These are phyloP conservation scores for Cephus sareptanus DNA, from an alignment of 2,888 invertebrate species.

Conservation along the genomic window DNA sequence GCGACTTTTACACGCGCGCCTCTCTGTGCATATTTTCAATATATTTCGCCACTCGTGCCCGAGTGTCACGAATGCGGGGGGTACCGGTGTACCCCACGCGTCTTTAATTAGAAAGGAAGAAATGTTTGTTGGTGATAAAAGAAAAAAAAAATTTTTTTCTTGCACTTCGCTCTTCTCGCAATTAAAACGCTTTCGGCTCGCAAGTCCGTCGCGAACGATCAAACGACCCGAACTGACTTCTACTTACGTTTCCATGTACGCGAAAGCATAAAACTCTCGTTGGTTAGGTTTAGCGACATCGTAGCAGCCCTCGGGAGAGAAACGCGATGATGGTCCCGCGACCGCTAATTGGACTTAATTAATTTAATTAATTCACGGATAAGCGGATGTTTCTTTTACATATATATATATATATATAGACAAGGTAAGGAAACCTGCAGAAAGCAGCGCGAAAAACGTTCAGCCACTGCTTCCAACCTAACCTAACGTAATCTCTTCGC, in stretches of 20 bases:
- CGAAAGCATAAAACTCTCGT: neutral
- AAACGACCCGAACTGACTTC: neutral
- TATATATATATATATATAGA: no score
- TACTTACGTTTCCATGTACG: neutral
- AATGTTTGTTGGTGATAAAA: neutral
- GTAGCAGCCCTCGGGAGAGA: neutral
- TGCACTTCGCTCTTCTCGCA: neutral
- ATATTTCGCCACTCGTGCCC: no score
- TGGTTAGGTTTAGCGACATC: neutral
- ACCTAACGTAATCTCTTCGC: neutral
- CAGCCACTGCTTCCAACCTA: slow-evolving; percentile 29
- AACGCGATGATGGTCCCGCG: neutral
- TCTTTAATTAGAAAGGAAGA: slow-evolving; percentile 3
- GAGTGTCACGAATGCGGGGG: no score
- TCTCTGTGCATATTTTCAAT: no score
- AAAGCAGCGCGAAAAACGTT: slow-evolving; percentile 32
- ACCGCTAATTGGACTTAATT: slow-evolving; percentile 43
- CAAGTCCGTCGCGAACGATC: neutral
- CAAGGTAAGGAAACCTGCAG: slow-evolving; percentile 30
- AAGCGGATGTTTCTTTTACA: slow-evolving; percentile 16
- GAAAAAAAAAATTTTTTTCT: neutral
- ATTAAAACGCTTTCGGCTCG: neutral
- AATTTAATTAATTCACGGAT: slow-evolving; percentile 46
- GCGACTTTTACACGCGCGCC: no score
- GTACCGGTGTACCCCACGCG: neutral